Conservation (phyloP, 2,797 vertebrate genomes). For the Enteromius anoplus region DNA sequence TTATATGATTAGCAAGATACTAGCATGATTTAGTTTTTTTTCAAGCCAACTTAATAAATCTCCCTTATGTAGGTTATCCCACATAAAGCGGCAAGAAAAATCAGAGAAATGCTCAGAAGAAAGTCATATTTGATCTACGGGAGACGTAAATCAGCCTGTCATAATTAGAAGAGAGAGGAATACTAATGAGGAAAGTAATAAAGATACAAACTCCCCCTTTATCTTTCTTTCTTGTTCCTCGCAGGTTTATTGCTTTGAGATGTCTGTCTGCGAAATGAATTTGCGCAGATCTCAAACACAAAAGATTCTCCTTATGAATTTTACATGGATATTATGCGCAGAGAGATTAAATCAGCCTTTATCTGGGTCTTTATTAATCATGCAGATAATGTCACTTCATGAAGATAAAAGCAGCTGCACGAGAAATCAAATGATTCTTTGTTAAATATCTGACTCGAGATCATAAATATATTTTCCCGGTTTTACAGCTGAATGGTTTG, state of each 20-base stretch:
- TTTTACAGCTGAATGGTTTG: neutral
- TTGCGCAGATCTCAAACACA: conserved; percentile 38
- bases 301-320: conserved; percentile 57
- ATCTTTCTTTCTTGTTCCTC: neutral
- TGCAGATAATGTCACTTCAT: conserved; percentile 44
- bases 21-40: too few relatives aligned
- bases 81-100: neutral
- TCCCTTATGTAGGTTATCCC: too few relatives aligned
- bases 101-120: neutral
- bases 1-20: too few relatives aligned
- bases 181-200: conserved; percentile 56
- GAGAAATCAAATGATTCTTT: conserved; percentile 23
- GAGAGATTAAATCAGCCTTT: conserved; percentile 52
- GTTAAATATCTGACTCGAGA: neutral
- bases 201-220: conserved; percentile 39
- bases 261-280: conserved; percentile 59
- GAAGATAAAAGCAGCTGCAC: conserved; percentile 33
- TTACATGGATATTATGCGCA: conserved; percentile 48
- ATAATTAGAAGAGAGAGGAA: conserved; percentile 45
- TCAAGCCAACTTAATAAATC: neutral
- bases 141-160: conserved; percentile 36
- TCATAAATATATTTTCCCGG: neutral
- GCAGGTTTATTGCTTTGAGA: conserved; percentile 44
- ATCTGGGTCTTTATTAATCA: conserved; percentile 60
- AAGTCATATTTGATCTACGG: neutral